Evolutionary conservation across 2,888 invertebrate species (phyloP).

Genomic region (Agonopterix arenella): DNA sequence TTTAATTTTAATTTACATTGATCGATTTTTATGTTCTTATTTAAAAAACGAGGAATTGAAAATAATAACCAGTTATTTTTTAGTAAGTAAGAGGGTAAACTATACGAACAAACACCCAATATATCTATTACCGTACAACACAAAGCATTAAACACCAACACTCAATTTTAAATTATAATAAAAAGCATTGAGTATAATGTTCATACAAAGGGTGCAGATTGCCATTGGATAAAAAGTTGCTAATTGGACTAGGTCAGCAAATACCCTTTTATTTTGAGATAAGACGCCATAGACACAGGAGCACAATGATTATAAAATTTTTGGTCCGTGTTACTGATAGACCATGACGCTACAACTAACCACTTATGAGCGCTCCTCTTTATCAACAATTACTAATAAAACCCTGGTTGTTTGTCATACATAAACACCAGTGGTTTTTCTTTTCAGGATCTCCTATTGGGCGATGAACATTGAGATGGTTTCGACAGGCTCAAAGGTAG

Average conservation of each 20-base stretch:
- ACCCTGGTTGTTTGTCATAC: constrained; percentile 80
- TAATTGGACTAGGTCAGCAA: not conserved
- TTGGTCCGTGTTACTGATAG: constrained; percentile 76
- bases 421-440: constrained; percentile 95
- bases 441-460: constrained; percentile 82
- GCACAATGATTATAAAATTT: constrained; percentile 65
- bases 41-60: no score
- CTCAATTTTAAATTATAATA: no score
- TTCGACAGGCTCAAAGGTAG: constrained; percentile 60
- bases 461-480: constrained; percentile 63
- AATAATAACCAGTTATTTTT: no score
- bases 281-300: constrained; percentile 21
- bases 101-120: no score
- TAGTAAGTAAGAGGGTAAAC: no score
- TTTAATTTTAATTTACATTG: no score
- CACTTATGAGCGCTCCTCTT: constrained; percentile 71
- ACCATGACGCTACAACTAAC: constrained; percentile 66
- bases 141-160: no score
- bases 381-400: constrained; percentile 74
- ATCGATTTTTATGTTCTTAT: no score
- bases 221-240: no score
- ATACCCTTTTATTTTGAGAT: not conserved
- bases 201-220: no score
- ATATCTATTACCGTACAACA: no score
- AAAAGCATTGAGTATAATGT: no score